These are phyloP conservation scores for Muscidifurax raptorellus DNA, from an alignment of 1,140 invertebrate genomes.

Conservation along the genomic window DNA sequence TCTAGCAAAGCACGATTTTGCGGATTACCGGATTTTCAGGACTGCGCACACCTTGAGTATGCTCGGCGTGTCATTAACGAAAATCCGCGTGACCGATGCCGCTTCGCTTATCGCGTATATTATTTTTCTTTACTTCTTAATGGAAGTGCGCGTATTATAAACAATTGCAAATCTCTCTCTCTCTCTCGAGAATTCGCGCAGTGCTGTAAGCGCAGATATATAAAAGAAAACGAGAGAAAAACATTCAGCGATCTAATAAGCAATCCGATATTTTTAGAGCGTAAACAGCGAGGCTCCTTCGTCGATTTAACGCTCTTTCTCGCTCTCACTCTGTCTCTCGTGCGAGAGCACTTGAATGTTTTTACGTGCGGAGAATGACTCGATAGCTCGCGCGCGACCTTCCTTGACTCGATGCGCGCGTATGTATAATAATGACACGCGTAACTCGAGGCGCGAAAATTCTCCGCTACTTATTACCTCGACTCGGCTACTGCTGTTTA, in stretches of 20 bases:
- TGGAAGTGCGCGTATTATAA: too few species aligned
- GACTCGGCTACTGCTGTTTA: not conserved
- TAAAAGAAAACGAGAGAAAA: not conserved
- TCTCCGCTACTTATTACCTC: not conserved
- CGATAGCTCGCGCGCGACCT: slow-evolving; percentile 25
- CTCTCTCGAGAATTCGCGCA: too few species aligned
- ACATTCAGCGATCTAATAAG: not conserved
- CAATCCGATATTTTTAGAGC: slow-evolving; percentile 25
- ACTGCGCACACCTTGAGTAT: not conserved
- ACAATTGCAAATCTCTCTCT: too few species aligned
- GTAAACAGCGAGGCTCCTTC: slow-evolving; percentile 20
- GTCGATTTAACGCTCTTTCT: not conserved
- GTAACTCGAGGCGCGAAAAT: not conserved
- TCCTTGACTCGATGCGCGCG: not conserved
- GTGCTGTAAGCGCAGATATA: too few species aligned
- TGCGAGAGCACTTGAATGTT: not conserved
- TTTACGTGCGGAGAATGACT: slow-evolving; percentile 26
- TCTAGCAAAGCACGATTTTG: not conserved
- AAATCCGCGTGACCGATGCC: slow-evolving; percentile 4
- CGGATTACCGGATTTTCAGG: slow-evolving; percentile 31
- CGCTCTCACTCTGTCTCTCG: too few species aligned
- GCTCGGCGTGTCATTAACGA: not conserved
- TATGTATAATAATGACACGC: not conserved
- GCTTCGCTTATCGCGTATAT: not conserved
- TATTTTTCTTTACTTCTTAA: not conserved